Conservation (phyloP, 2,888 invertebrate genomes). For the Pycnomerus fuliginosus region DNA sequence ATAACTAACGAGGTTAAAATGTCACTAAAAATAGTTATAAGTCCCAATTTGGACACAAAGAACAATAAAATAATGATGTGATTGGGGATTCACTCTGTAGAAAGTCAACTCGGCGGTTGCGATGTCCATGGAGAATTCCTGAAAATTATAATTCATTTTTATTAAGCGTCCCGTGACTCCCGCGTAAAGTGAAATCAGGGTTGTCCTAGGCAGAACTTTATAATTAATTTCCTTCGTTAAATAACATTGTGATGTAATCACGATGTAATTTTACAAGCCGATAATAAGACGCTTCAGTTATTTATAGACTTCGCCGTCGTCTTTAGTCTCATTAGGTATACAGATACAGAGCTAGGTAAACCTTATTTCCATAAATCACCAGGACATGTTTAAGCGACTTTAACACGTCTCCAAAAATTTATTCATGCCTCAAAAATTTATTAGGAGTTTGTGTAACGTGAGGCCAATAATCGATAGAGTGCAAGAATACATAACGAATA, state of each 20-base stretch:
- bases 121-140: too few relatives aligned
- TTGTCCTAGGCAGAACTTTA: slow-evolving; percentile 5
- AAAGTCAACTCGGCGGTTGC: too few relatives aligned
- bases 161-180: slow-evolving; percentile 4
- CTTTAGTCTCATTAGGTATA: background rate
- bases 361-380: too few relatives aligned
- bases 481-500: slow-evolving; percentile 26
- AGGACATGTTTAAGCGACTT: slow-evolving; percentile 10
- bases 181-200: background rate
- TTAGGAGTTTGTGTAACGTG: slow-evolving; percentile 17
- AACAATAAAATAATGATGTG: background rate
- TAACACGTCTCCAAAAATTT: slow-evolving; percentile 23
- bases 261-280: slow-evolving; percentile 4
- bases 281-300: too few relatives aligned
- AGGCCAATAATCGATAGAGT: slow-evolving; percentile 24
- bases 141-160: slow-evolving; percentile 13
- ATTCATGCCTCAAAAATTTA: slow-evolving; percentile 25
- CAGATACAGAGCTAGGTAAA: too few relatives aligned
- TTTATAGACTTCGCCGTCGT: too few relatives aligned
- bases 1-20: slow-evolving; percentile 8
- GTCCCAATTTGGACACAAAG: background rate
- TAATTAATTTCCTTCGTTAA: slow-evolving; percentile 6
- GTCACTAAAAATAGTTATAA: background rate
- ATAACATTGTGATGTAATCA: slow-evolving; percentile 3
- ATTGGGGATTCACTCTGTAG: too few relatives aligned